Base-by-base conservation (phyloP, 2,888 invertebrate genomes). In the Eupithecia pulchellata region DNA sequence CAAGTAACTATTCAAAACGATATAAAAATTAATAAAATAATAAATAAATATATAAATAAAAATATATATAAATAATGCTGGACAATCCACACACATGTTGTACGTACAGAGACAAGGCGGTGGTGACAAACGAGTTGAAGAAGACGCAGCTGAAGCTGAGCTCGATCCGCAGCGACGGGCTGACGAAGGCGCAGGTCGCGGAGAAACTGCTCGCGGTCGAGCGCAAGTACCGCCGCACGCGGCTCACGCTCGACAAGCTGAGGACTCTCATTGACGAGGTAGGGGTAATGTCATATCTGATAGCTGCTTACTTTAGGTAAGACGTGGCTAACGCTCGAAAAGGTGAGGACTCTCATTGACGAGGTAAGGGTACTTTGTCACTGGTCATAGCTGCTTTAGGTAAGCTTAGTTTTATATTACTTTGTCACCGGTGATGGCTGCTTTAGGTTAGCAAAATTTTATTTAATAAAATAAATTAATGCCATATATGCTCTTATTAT, bases 101-200 rank as follows among this genome's bases (percentile, higher is more conserved):
- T 52, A n/a, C 32, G 30, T 25, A 52, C 82, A 90, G 91, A 74
- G 89, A 89, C 69, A 89, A 90, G 64, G 82, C 86, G 32, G 79
- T 88, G 42, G 93, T 95, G 72, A 85, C 91, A 34, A 86, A 84
- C 63, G 91, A 93, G 78, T 79, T 95, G 60, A 89, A 93, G 80
- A 91, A 91, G 77, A 86, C 81, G 52, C 92, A 87, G 77, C 77
- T 82, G 80, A 91, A 88, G 89, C 88, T 86, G 85, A 93, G 86
- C 81, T 89, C 84, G 71, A 90, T 86, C 78, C 87, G 88, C 68
- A 88, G 81, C 83, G 92, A 85, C 82, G 91, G 91, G 0, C 85
- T 91, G 29, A 81, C 83, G 64, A 89, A 87, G 79, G 88, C 85
- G 62, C 84, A 92, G 78, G 90, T 92, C 36, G 84, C 82, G 0